A percentile compares a stretch with the other conserved stretches of the same genome.
phyloP scores from a whole-genome alignment of 2,113 vertebrate species.

The Macroglossus sobrinus region DNA sequence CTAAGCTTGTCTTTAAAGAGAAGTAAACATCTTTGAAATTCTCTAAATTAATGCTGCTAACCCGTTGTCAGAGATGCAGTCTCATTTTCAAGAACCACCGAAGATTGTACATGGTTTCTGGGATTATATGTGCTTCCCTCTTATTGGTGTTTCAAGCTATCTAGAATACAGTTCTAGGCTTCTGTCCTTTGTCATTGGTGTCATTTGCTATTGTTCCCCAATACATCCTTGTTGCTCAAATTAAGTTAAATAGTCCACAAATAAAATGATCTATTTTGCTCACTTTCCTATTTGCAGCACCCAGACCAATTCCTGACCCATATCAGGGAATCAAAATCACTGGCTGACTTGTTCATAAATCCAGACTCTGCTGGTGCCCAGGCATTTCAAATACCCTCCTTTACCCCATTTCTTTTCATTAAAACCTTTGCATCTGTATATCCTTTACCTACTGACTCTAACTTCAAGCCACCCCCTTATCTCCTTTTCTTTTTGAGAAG shows the following conservation, averaged over 20 bases:
- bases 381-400: neutral
- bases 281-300: neutral
- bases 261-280: neutral
- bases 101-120: neutral
- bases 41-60: neutral
- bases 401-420: neutral
- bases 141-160: accelerated
- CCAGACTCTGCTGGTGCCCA: neutral
- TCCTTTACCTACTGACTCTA: neutral
- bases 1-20: neutral
- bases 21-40: neutral
- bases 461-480: neutral
- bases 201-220: neutral
- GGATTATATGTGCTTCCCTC: neutral
- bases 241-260: neutral
- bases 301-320: neutral
- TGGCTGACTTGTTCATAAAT: neutral
- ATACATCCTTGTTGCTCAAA: neutral
- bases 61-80: neutral
- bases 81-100: neutral
- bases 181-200: neutral
- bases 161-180: neutral
- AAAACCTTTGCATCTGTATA: neutral
- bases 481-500: neutral
- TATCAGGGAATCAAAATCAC: neutral